Evolutionary conservation across 2,113 vertebrate species (phyloP).

Genomic region (Eulemur rufifrons): DNA sequence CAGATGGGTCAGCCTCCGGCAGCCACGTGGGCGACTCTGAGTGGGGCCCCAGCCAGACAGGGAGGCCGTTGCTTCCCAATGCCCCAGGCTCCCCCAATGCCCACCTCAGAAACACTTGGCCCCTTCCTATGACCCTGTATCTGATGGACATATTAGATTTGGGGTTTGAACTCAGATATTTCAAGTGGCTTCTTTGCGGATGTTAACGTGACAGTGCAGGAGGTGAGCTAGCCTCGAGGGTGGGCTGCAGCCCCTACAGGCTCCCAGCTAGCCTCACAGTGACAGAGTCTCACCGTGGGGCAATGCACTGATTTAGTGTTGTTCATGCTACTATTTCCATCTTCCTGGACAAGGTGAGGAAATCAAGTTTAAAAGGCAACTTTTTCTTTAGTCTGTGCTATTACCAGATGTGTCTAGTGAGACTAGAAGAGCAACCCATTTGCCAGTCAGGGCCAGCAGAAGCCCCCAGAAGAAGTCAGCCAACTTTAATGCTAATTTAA

Average conservation of each 20-base stretch:
- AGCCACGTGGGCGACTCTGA: neutral
- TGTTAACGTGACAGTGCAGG: neutral
- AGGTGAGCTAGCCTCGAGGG: neutral
- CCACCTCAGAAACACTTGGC: neutral
- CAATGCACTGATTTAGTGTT: neutral
- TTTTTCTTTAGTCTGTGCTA: neutral
- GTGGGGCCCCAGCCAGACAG: neutral
- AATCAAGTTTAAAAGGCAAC: neutral
- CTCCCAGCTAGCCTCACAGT: neutral
- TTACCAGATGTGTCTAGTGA: neutral
- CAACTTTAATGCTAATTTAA: neutral
- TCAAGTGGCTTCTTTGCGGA: neutral
- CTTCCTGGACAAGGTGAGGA: neutral
- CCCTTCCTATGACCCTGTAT: neutral
- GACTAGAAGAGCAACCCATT: neutral
- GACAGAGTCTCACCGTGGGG: neutral
- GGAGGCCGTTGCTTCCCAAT: neutral
- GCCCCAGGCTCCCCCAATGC: neutral
- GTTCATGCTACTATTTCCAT: neutral
- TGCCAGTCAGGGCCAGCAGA: accelerated
- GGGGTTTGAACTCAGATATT: neutral
- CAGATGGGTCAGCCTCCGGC: neutral
- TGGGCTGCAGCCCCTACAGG: neutral
- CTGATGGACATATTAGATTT: neutral
- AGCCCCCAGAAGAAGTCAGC: accelerated